Base-by-base conservation (phyloP, 2,113 vertebrate species). In the Chloroceryle aenea region DNA sequence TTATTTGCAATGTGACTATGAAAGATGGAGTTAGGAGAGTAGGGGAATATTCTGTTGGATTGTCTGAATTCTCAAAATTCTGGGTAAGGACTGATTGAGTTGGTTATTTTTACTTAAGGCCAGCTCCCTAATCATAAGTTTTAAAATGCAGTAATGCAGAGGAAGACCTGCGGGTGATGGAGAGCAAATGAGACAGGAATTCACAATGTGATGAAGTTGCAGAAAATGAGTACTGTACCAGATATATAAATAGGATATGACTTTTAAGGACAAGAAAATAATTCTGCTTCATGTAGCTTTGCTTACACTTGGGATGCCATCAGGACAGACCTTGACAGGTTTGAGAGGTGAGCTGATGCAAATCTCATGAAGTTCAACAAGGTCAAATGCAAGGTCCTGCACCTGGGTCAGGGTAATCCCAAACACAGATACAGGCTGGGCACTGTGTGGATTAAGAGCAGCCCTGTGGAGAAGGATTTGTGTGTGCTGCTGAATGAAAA, bases 81-180 rank as follows among this genome's bases (percentile, higher is more conserved):
- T 83, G 58, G 29, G 23, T 66, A 82, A 76, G 45, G 42, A 36
- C 62, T 90, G 77, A 69, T 36, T 29, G 58, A 75, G 15, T 87
- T 56, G 29, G 43, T 89, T 96, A 76, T 93, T 97, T 96, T 96
- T 91, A 87, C 92, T 89, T 77, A 71, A 82, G 78, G 58, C 59
- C 42, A 85, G 78, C 68, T 93, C 40, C 52, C 40, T 89, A 81
- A 87, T 90, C 50, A 8, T 27, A 58, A 94, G 18, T 79, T 87
- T 72, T 45, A 80, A 76, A 92, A 50, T 72, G 40, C 83, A 78
- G 64, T 77, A 86, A 89, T 55, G 52, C 62, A 53, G 74, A 85
- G 61, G 43, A 95, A 67, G 66, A 93, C 89, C 85, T 80, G 74
- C 89, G 85, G 91, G 78, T 95, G 91, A 90, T 63, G 71, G 62